Base-by-base conservation (phyloP, 2,888 invertebrate species). In the Fragum whitleyi region DNA sequence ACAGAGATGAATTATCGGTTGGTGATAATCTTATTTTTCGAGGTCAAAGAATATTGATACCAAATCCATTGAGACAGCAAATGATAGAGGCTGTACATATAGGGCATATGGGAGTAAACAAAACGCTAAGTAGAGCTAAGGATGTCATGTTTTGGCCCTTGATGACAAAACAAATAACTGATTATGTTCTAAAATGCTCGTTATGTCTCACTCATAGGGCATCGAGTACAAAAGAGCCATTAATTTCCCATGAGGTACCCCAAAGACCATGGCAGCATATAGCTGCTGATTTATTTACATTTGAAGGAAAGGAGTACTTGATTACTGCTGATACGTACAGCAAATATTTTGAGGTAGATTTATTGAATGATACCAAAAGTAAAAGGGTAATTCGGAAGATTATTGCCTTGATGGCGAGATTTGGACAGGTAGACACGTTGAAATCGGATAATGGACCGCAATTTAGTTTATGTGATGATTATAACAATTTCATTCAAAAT, bases 1-100 rank as follows among this genome's bases (percentile, higher is more conserved):
- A 62, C 42, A 32, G 73, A 16, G 76, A 79, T 61, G 73, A 82
- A 57, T 29, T 51, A 16, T 23, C 62, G 1, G 47, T 55, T 23
- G n/a, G 32, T 6, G 39, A 74, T 57, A 36, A 32, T 16, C 3
- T 71, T 9, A 71, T 71, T 11, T 39, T 71, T 28, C 14, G 36
- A 29, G 57, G 71, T 39, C 36, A 51, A 32, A 71, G 28, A 32
- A 39, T 57, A 21, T 21, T 71, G 11, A 73, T 73, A 26, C 73
- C 73, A 5, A 26, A 19, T 28, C 21, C 26, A 32, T 29, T 67
- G 19, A 39, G 42, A 42, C 11, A 21, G 2, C 9, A 28, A 32
- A 61, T 61, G 61, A 19, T 61, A 2, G 5, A 29, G 32, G 14
- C 2, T 19, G 23, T 39, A 39, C 67, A 67, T 42, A 16, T 23